Conservation (phyloP, 64 coral and sea anemone genomes). For the Stichodactyla mertensii region DNA sequence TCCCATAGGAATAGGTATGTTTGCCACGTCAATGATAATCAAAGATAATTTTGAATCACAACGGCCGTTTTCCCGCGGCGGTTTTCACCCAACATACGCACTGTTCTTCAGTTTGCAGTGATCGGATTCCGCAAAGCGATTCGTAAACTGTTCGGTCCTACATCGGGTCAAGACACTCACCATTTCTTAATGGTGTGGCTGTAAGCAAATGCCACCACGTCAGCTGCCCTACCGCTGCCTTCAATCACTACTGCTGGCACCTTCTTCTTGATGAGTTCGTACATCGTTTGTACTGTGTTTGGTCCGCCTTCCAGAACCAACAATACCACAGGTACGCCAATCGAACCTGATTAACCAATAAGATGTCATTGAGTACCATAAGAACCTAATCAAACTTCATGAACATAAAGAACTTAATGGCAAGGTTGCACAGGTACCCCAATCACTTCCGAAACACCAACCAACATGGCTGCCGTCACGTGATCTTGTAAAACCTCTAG, state of each 20-base stretch:
- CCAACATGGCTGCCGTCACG: too few species aligned
- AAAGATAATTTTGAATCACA: too few species aligned
- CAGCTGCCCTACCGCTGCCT: slow-evolving; percentile 95
- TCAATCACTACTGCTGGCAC: slow-evolving; percentile 94
- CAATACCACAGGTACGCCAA: slow-evolving; percentile 93
- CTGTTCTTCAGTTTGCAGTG: too few species aligned
- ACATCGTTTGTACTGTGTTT: slow-evolving; percentile 91
- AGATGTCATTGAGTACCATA: background rate
- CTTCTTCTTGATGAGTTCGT: slow-evolving; percentile 93
- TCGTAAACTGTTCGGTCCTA: too few species aligned
- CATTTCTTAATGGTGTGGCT: slow-evolving; percentile 72
- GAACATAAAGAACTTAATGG: too few species aligned
- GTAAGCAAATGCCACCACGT: slow-evolving; percentile 91
- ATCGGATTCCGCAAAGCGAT: background rate
- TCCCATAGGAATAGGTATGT: too few species aligned
- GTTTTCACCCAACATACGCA: too few species aligned
- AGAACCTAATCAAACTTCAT: background rate
- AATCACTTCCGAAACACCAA: too few species aligned
- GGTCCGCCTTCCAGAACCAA: slow-evolving; percentile 91
- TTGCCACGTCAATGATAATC: too few species aligned
- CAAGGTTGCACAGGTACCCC: too few species aligned
- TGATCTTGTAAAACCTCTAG: too few species aligned
- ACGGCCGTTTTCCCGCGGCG: too few species aligned
- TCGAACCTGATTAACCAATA: slow-evolving; percentile 62
- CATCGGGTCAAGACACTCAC: slow-evolving; percentile 26